phyloP scores from a whole-genome alignment of 2,113 vertebrate species.

The Thamnaconus septentrionalis region DNA sequence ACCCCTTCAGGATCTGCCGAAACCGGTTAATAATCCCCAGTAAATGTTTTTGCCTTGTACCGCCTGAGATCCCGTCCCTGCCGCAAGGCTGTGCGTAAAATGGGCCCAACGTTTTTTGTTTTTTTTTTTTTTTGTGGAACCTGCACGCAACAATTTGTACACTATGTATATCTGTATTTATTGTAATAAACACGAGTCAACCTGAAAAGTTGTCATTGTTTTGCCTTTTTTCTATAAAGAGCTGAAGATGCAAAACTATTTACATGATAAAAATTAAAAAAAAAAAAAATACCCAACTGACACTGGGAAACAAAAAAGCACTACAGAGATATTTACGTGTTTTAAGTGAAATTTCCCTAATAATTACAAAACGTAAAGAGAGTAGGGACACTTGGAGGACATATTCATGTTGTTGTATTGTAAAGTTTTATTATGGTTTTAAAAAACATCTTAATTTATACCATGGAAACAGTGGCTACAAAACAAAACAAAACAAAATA shows the following conservation, averaged over 20 bases:
- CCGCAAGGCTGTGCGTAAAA: constrained; percentile 17
- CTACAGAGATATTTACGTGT: not conserved
- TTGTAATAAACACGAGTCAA: constrained; percentile 87
- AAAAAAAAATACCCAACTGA: too few relatives aligned
- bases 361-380: too few relatives aligned
- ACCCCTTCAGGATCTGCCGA: not conserved
- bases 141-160: constrained; percentile 72
- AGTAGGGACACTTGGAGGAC: too few relatives aligned
- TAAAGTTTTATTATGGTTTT: too few relatives aligned
- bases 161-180: constrained; percentile 97
- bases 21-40: constrained; percentile 6
- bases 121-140: constrained; percentile 34
- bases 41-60: constrained; percentile 17
- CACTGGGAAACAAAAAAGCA: not conserved
- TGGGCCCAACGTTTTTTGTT: too few relatives aligned
- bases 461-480: too few relatives aligned
- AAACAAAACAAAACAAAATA: too few relatives aligned
- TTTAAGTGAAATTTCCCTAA: too few relatives aligned
- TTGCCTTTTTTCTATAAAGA: not conserved
- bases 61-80: not conserved
- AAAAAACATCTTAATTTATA: too few relatives aligned
- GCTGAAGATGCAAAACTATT: not conserved
- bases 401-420: too few relatives aligned
- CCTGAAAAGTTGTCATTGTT: not conserved
- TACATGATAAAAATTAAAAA: not conserved